Conservation (phyloP, 2,797 vertebrate species). For the Okamejei kenojei region DNA sequence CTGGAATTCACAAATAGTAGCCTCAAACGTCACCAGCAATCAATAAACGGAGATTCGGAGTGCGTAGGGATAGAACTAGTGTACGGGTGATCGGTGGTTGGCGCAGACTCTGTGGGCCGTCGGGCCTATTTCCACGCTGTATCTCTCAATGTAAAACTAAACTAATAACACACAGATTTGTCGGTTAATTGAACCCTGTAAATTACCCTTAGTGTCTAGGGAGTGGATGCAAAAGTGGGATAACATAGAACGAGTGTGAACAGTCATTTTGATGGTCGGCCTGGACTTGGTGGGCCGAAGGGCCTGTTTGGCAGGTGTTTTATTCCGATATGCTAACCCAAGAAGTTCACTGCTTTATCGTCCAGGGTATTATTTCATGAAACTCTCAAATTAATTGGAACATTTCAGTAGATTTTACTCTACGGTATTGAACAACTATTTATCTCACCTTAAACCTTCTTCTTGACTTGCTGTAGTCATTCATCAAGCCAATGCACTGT, state of each 20-base stretch:
- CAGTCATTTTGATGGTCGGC: too few relatives aligned
- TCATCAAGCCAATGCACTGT: slow-evolving; percentile 45
- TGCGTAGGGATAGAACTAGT: too few relatives aligned
- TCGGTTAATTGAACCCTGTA: too few relatives aligned
- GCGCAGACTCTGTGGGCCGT: too few relatives aligned
- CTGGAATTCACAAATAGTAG: not conserved
- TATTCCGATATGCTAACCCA: not conserved
- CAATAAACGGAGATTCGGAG: not conserved
- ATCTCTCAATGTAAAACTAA: too few relatives aligned
- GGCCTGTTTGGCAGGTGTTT: not conserved
- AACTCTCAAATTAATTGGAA: slow-evolving; percentile 14
- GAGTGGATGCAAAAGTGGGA: too few relatives aligned
- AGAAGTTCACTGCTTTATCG: not conserved
- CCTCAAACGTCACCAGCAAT: not conserved
- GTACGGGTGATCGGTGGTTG: too few relatives aligned
- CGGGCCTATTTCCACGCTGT: too few relatives aligned
- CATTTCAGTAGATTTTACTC: not conserved
- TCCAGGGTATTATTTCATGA: not conserved
- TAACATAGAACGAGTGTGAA: too few relatives aligned
- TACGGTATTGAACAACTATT: slow-evolving; percentile 12
- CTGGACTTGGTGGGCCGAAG: too few relatives aligned
- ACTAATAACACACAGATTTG: too few relatives aligned
- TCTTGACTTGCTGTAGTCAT: slow-evolving; percentile 41
- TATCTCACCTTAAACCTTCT: slow-evolving; percentile 41
- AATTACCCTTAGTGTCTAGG: too few relatives aligned